phyloP scores from a whole-genome alignment of 2,113 vertebrate species.

The Tragulus kanchil region DNA sequence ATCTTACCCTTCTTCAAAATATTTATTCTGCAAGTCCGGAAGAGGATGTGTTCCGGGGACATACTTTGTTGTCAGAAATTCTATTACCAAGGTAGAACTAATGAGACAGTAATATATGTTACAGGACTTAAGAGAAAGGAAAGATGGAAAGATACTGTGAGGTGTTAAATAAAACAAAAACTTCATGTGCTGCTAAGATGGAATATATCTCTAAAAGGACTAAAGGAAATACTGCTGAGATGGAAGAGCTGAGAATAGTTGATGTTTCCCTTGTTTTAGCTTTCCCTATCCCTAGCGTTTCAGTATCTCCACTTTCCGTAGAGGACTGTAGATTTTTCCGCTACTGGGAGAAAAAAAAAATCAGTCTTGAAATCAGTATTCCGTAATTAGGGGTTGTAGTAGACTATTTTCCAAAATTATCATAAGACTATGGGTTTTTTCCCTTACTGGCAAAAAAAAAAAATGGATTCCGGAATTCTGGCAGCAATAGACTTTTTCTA shows the following conservation, averaged over 20 bases:
- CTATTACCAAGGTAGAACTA: conserved; percentile 61
- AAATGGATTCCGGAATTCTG: neutral
- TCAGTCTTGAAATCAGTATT: too few species aligned
- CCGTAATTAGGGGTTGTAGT: neutral
- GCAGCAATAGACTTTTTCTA: neutral
- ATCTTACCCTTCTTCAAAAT: conserved; percentile 67
- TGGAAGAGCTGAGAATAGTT: neutral
- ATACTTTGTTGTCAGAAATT: conserved; percentile 69
- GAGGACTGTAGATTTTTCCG: neutral
- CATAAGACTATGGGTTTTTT: too few species aligned
- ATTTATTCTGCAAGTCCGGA: conserved; percentile 57
- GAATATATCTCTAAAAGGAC: conserved; percentile 7
- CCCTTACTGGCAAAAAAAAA: too few species aligned
- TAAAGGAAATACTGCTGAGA: neutral
- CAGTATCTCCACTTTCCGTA: neutral
- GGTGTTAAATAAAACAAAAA: conserved; percentile 6
- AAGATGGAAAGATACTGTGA: neutral
- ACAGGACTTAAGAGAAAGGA: conserved; percentile 47
- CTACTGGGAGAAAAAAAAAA: neutral
- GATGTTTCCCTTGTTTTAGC: neutral
- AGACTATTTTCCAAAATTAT: neutral
- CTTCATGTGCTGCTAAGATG: neutral
- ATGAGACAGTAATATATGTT: conserved; percentile 32
- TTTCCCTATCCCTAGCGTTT: conserved; percentile 25
- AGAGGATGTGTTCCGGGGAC: conserved; percentile 53